A percentile compares a stretch with the other conserved stretches of the same genome.
Evolutionary conservation across 2,113 vertebrate species (phyloP).

Genomic region (Myiopsitta monachus): DNA sequence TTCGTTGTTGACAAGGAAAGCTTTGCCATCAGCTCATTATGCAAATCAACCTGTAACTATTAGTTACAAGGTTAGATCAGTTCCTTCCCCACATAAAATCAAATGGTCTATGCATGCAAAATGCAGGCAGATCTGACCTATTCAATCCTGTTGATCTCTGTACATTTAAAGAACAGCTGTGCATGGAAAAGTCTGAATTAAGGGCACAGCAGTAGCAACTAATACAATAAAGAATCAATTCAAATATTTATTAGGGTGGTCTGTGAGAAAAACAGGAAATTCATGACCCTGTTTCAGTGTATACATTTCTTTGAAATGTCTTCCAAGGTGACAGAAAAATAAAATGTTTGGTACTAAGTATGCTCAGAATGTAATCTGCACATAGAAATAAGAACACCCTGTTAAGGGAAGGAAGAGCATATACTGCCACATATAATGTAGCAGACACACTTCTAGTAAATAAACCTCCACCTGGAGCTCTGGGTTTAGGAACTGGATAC

Average conservation of each 20-base stretch:
- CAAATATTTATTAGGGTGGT: background rate
- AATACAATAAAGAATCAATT: background rate
- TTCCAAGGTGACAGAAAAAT: conserved; percentile 6
- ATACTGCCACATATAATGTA: background rate
- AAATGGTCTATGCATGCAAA: background rate
- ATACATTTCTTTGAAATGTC: background rate
- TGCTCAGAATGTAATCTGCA: background rate
- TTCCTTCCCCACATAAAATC: background rate
- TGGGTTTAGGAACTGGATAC: conserved; percentile 45
- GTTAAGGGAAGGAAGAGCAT: background rate
- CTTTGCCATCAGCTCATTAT: background rate
- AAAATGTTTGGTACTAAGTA: background rate
- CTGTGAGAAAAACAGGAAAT: background rate
- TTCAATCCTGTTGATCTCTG: background rate
- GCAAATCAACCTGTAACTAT: background rate
- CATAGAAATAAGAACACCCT: background rate
- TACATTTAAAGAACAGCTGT: background rate
- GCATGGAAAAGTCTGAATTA: background rate
- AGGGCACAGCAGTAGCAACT: background rate
- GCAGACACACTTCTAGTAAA: conserved; percentile 30
- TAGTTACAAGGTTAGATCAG: background rate
- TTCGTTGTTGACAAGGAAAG: background rate
- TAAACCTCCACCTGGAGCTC: conserved; percentile 57
- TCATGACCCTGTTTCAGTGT: background rate
- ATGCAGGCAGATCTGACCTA: background rate